A percentile compares a stretch with the other conserved stretches of the same genome.
Conservation (phyloP, 2,113 vertebrate genomes). For the Pelodiscus sinensis region DNA sequence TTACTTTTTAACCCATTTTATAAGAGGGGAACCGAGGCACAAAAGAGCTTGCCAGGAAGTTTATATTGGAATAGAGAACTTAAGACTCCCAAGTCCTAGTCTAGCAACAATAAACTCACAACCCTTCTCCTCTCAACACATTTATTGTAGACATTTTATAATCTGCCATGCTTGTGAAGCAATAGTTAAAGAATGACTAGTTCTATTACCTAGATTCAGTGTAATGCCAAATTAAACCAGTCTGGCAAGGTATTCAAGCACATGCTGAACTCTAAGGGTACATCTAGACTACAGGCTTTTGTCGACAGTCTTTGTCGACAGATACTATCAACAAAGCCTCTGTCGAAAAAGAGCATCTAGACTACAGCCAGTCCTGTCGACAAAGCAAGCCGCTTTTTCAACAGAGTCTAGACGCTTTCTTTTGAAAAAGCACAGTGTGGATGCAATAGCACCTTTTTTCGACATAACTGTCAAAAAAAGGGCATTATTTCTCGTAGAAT, state of each 20-base stretch:
- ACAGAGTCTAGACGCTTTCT: too few relatives aligned
- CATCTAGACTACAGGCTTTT: too few relatives aligned
- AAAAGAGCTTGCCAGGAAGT: not conserved
- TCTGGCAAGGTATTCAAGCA: not conserved
- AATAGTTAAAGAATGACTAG: not conserved
- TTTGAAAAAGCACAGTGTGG: too few relatives aligned
- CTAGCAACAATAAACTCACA: not conserved
- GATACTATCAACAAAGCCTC: too few relatives aligned
- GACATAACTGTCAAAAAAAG: too few relatives aligned
- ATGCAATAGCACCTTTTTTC: too few relatives aligned
- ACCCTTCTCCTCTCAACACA: not conserved
- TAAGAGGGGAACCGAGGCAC: not conserved
- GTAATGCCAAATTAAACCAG: not conserved
- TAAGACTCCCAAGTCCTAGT: not conserved
- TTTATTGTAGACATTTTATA: not conserved
- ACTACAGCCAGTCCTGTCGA: too few relatives aligned
- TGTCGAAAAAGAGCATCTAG: too few relatives aligned
- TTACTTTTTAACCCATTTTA: not conserved
- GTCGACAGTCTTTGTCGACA: too few relatives aligned
- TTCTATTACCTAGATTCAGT: not conserved
- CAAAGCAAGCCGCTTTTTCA: too few relatives aligned
- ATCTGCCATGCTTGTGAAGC: accelerated
- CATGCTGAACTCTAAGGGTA: not conserved
- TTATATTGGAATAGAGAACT: not conserved
- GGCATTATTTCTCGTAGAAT: too few relatives aligned